Conservation (phyloP, 2,113 vertebrate genomes). For the Toxotes jaculatrix region DNA sequence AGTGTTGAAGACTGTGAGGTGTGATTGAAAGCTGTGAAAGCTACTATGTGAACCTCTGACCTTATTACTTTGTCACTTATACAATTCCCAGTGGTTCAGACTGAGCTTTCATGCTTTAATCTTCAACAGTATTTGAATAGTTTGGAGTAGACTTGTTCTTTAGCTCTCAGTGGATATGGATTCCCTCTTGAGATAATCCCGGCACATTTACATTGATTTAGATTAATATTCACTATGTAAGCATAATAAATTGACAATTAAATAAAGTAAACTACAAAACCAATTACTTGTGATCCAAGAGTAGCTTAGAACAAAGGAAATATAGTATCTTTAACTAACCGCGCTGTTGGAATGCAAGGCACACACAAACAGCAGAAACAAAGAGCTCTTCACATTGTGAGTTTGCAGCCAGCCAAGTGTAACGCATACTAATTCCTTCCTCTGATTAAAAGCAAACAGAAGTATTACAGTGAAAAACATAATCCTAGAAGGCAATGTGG, state of each 20-base stretch:
- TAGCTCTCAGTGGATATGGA: neutral
- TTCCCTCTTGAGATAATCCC: neutral
- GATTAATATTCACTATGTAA: neutral
- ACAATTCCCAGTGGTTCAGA: neutral
- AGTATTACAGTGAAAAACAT: slow-evolving; percentile 52
- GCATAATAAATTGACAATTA: too few species aligned
- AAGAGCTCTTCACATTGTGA: slow-evolving; percentile 34
- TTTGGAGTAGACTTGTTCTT: neutral
- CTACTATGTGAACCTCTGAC: neutral
- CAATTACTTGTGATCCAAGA: slow-evolving; percentile 4
- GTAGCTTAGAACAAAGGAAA: slow-evolving; percentile 14
- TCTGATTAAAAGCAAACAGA: slow-evolving; percentile 77
- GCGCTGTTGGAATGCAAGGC: slow-evolving; percentile 36
- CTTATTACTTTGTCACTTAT: neutral
- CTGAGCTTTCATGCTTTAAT: neutral
- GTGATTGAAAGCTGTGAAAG: neutral
- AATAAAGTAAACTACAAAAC: neutral
- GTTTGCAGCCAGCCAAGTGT: slow-evolving; percentile 60
- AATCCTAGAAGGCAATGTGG: slow-evolving; percentile 35
- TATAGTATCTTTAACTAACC: slow-evolving; percentile 16
- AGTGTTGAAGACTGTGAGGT: neutral
- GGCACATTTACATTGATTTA: neutral
- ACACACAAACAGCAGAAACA: slow-evolving; percentile 45
- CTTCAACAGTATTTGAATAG: neutral
- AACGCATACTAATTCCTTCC: slow-evolving; percentile 66